Evolutionary conservation across 2,113 vertebrate genomes (phyloP).

Genomic region (Phalacrocorax brasilianus): DNA sequence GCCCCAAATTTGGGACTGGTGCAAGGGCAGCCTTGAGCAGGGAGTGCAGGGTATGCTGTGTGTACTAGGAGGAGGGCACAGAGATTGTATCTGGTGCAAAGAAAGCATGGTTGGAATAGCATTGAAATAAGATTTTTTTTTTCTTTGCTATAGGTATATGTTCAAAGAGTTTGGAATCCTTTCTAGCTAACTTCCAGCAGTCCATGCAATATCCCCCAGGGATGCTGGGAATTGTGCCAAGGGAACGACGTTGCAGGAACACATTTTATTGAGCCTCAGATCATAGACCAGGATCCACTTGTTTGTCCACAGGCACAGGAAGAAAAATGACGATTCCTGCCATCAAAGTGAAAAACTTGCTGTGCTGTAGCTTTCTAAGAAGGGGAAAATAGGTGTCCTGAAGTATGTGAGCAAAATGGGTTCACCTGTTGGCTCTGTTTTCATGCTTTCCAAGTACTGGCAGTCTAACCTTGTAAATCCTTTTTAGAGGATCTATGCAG

Average conservation of each 20-base stretch:
- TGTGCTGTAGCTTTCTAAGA: background rate
- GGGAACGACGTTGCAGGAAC: background rate
- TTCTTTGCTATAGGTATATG: background rate
- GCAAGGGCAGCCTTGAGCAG: background rate
- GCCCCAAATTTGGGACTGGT: background rate
- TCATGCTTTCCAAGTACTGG: background rate
- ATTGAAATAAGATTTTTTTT: background rate
- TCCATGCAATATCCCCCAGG: background rate
- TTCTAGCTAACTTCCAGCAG: background rate
- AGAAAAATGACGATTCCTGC: background rate
- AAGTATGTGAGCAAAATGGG: background rate
- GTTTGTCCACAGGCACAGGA: background rate
- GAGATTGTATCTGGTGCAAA: background rate
- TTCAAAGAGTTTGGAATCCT: background rate
- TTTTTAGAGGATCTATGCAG: background rate
- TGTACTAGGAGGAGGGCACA: background rate
- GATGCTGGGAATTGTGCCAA: background rate
- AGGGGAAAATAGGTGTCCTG: background rate
- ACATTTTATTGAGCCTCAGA: background rate
- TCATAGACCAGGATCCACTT: background rate
- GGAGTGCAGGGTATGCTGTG: background rate
- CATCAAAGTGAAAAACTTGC: background rate
- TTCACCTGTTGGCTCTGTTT: slow-evolving; percentile 51
- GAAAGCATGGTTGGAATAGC: background rate
- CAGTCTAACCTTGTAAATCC: background rate